These are phyloP conservation scores for Sipha maydis DNA, from an alignment of 2,888 invertebrate species.

Conservation along the genomic window DNA sequence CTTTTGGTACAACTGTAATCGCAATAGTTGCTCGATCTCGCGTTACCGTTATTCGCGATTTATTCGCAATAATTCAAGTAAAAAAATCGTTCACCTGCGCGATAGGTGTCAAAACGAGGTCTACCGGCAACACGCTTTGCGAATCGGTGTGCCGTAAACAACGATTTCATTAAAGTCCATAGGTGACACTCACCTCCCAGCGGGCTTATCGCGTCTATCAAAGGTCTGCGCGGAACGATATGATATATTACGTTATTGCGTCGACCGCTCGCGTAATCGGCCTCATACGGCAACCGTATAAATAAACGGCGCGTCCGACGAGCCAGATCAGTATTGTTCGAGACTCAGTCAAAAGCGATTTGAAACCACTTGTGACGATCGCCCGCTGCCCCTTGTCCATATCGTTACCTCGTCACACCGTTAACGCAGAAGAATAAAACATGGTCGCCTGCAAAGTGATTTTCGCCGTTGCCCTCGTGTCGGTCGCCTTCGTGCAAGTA, in stretches of 20 bases:
- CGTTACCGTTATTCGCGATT: too few species aligned
- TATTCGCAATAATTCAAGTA: too few species aligned
- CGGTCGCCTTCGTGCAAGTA: not conserved
- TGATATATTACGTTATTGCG: not conserved
- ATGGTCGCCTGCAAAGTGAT: conserved; percentile 27
- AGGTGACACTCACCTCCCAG: not conserved
- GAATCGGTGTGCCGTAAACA: too few species aligned
- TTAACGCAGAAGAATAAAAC: not conserved
- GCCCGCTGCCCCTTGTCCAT: not conserved
- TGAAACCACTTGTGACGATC: not conserved
- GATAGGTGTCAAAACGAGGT: too few species aligned
- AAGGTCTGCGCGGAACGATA: not conserved
- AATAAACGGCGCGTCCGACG: not conserved
- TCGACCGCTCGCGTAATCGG: not conserved
- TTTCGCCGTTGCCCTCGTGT: conserved; percentile 17
- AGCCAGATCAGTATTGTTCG: not conserved
- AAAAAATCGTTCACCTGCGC: too few species aligned
- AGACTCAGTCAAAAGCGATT: not conserved
- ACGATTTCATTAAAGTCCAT: too few species aligned
- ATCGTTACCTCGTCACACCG: not conserved
- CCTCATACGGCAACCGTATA: not conserved
- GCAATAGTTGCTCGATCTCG: too few species aligned
- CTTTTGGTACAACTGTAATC: too few species aligned
- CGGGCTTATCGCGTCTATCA: not conserved
- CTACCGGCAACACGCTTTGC: too few species aligned